phyloP scores from a whole-genome alignment of 2,797 vertebrate species.

The Microctenopoma lineatum region DNA sequence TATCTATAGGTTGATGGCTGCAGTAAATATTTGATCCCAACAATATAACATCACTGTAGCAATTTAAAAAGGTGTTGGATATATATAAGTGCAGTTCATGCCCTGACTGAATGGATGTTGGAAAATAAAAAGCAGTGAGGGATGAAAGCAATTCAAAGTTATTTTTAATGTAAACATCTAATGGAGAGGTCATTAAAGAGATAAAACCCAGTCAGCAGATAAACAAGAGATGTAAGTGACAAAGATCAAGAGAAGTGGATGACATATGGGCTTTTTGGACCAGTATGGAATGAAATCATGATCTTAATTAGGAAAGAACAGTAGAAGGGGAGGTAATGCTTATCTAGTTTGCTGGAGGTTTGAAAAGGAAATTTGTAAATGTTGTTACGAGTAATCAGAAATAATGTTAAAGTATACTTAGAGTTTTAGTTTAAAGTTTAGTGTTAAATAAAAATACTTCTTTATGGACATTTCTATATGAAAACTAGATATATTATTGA shows the following conservation, averaged over 20 bases:
- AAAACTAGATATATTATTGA: too few relatives aligned
- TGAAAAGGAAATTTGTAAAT: too few relatives aligned
- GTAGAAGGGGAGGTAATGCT: neutral
- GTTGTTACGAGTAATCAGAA: too few relatives aligned
- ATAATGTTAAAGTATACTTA: too few relatives aligned
- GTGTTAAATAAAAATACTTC: too few relatives aligned
- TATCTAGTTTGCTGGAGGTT: slow-evolving; percentile 20
- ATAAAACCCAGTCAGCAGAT: slow-evolving; percentile 47
- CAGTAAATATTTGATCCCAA: slow-evolving; percentile 17
- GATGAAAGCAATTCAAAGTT: slow-evolving; percentile 50
- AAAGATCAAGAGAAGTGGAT: slow-evolving; percentile 43
- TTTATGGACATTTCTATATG: too few relatives aligned
- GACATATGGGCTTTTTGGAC: slow-evolving; percentile 39
- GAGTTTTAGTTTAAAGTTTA: too few relatives aligned
- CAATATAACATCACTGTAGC: neutral
- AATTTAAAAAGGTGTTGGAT: slow-evolving; percentile 16
- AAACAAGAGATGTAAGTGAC: slow-evolving; percentile 56
- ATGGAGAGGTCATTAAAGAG: slow-evolving; percentile 55
- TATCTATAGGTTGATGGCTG: neutral
- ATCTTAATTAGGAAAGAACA: slow-evolving; percentile 25
- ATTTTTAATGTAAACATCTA: slow-evolving; percentile 46
- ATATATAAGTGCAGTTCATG: slow-evolving; percentile 23
- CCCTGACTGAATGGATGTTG: slow-evolving; percentile 22
- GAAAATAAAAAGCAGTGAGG: too few relatives aligned
- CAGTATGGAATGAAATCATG: slow-evolving; percentile 20